Percentiles rank a stretch among this genome's conserved stretches.
phyloP scores from a whole-genome alignment of 2,797 vertebrate genomes.

The Cygnus olor region DNA sequence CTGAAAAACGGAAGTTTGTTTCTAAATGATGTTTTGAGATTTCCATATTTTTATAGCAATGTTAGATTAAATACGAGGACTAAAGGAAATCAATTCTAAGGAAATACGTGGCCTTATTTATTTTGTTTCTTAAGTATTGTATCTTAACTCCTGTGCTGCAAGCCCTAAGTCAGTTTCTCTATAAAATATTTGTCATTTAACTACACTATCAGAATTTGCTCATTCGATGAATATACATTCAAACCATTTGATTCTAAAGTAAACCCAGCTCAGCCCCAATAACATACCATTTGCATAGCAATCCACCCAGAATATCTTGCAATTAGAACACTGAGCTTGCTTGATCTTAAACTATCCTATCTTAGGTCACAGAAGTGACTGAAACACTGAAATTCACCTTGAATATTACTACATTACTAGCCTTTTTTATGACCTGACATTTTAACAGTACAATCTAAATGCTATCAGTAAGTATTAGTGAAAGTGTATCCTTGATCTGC shows the following conservation, averaged over 20 bases:
- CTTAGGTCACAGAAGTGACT: constrained; percentile 42
- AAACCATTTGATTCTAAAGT: constrained; percentile 51
- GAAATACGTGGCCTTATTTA: background rate
- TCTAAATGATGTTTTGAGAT: background rate
- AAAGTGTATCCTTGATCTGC: constrained; percentile 81
- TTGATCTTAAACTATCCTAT: constrained; percentile 69
- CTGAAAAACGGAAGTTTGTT: background rate
- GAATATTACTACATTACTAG: constrained; percentile 73
- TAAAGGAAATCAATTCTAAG: background rate
- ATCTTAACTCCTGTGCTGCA: background rate
- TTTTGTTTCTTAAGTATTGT: background rate
- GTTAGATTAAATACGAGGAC: background rate
- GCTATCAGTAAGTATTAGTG: constrained; percentile 76
- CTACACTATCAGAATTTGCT: constrained; percentile 27
- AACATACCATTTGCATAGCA: constrained; percentile 43
- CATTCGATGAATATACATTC: constrained; percentile 34
- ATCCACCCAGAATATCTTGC: constrained; percentile 41
- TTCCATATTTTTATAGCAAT: background rate
- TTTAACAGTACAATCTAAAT: constrained; percentile 79
- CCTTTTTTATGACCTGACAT: constrained; percentile 79
- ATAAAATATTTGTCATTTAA: constrained; percentile 55
- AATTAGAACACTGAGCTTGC: constrained; percentile 64
- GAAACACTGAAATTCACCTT: constrained; percentile 79
- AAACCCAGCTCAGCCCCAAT: background rate
- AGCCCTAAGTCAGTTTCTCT: background rate